Evolutionary conservation across 37 sponge, comb jelly and placozoan genomes (phyloP), one percentile per base, ranked within the genome.

Genomic region (Diacarnus erythraeanus): DNA sequence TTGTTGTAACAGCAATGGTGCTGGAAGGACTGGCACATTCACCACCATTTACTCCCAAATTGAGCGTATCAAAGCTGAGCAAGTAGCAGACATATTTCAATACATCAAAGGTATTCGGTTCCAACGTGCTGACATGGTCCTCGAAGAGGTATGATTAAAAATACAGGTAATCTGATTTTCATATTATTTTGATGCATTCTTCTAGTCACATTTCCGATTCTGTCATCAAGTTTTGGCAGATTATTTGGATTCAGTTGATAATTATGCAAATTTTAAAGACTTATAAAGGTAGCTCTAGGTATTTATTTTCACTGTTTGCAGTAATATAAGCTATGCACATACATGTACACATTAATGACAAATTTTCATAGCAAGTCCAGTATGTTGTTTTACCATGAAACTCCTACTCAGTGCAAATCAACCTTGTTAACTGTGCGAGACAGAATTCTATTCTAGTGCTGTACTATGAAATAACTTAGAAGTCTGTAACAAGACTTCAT

Each of bases 11-110:
- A 92, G 94, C 67, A 77, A 93, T 83, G 94, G 94, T 38, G 30
- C 72, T 15, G 94, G 94, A 0, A 63, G 90, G 22, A 74, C 91
- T 41, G 94, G 94, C 1, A 76, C 87, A 20, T 93, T 89, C 78
- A 74, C 59, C 6, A 30, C 64, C 34, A 75, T 93, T 18, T 77
- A 82, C 68, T 79, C 87, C 59, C 87, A 85, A 39, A 42, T 93
- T 30, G 94, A 93, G 77, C 73, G 87, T 23, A 57, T 93, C 57
- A 93, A 93, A 61, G 79, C 80, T 34, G 94, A 93, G 43, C 83
- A 86, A 8, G 56, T 83, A 22, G 78, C 68, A 26, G 89, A 92
- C 59, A 56, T 88, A 31, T 92, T 92, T 74, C 84, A 88, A 35
- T 71, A 60, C 76, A 80, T 92, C 83, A 92, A 88, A 38, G 60